Evolutionary conservation across 2,113 vertebrate genomes (phyloP).

Genomic region (Epinephelus fuscoguttatus): DNA sequence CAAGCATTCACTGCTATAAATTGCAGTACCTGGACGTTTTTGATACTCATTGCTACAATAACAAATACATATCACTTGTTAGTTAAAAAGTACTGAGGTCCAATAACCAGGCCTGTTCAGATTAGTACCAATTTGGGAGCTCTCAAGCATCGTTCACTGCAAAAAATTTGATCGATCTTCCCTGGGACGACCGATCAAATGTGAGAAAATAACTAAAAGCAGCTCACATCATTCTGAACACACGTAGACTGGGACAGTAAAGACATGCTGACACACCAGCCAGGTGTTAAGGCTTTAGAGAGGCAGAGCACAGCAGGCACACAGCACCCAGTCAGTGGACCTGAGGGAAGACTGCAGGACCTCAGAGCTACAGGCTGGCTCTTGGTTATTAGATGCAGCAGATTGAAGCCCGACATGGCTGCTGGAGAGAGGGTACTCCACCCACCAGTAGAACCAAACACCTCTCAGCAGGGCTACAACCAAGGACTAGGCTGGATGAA

Average conservation of each 20-base stretch:
- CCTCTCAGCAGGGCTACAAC: constrained; percentile 48
- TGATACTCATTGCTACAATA: not conserved
- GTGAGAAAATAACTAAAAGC: constrained; percentile 8
- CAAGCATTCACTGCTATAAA: not conserved
- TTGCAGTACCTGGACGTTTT: not conserved
- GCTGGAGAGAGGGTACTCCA: constrained; percentile 80
- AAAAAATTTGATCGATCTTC: not conserved
- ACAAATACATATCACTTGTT: not conserved
- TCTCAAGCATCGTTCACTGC: not conserved
- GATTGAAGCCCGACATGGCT: constrained; percentile 99
- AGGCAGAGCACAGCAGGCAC: constrained; percentile 83
- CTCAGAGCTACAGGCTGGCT: constrained; percentile 96
- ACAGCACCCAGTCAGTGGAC: constrained; percentile 91
- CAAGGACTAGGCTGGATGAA: constrained; percentile 77
- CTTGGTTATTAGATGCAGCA: constrained; percentile 99
- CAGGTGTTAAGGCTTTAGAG: constrained; percentile 80
- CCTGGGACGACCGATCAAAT: not conserved
- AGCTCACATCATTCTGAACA: constrained; percentile 11
- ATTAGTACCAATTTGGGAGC: constrained; percentile 1
- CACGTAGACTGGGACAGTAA: constrained; percentile 46
- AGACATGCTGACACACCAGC: constrained; percentile 84
- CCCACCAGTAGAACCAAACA: constrained; percentile 61
- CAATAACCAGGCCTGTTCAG: not conserved
- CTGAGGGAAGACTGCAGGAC: constrained; percentile 99
- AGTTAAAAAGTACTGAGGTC: not conserved